phyloP scores from a whole-genome alignment of 64 coral and sea anemone species.

The Porites australiensis region DNA sequence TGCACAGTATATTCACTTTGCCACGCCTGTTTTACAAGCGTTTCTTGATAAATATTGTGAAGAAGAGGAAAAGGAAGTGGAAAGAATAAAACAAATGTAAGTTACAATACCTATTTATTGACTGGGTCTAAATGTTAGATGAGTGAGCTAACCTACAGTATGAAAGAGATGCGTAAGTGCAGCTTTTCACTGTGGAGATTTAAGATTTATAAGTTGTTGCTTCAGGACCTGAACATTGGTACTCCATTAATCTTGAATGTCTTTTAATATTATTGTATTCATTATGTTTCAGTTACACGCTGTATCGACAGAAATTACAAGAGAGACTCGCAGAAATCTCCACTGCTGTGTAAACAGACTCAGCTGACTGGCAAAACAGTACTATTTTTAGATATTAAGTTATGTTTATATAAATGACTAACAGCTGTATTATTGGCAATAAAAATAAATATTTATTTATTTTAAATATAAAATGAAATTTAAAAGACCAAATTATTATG shows the following conservation, averaged over 20 bases:
- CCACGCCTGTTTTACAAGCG: slow-evolving; percentile 67
- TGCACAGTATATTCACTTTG: slow-evolving; percentile 89
- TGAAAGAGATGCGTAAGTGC: no score
- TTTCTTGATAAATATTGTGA: slow-evolving; percentile 72
- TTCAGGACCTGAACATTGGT: no score
- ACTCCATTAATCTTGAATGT: no score
- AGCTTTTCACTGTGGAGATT: no score
- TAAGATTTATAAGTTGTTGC: no score
- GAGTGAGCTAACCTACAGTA: no score
- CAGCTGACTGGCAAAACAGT: not conserved
- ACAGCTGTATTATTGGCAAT: not conserved
- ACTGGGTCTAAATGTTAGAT: not conserved
- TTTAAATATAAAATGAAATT: not conserved
- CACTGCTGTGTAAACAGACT: slow-evolving; percentile 51
- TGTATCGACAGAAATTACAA: slow-evolving; percentile 54
- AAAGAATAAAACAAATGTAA: slow-evolving; percentile 80
- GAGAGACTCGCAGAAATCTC: slow-evolving; percentile 66
- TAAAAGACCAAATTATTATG: no score
- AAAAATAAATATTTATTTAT: slow-evolving; percentile 29
- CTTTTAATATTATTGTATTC: not conserved
- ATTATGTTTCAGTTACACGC: slow-evolving; percentile 36
- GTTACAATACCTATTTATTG: not conserved
- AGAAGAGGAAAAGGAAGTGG: slow-evolving; percentile 72
- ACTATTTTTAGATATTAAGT: not conserved
- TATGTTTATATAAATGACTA: slow-evolving; percentile 9